These are phyloP conservation scores for Lutjanus erythropterus DNA, from an alignment of 2,113 vertebrate genomes.

Conservation along the genomic window DNA sequence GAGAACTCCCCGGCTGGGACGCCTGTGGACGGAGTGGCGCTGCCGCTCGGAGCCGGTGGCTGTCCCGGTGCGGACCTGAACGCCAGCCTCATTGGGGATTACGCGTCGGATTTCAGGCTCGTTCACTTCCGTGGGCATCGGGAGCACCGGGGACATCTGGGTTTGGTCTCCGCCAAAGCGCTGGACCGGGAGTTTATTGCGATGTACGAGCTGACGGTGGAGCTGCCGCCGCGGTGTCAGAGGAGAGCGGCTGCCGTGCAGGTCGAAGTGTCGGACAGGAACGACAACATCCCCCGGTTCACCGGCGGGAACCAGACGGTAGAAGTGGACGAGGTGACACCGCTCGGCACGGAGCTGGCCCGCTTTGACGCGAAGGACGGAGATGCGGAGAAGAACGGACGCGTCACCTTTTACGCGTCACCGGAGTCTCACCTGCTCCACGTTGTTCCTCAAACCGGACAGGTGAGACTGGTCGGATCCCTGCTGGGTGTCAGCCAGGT, in stretches of 20 bases:
- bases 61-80: constrained; percentile 60
- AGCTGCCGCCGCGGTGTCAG: constrained; percentile 64
- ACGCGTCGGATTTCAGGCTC: constrained; percentile 76
- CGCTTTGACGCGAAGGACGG: constrained; percentile 78
- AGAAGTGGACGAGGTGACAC: constrained; percentile 77
- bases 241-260: constrained; percentile 60
- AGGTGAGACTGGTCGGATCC: constrained; percentile 81
- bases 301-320: constrained; percentile 56
- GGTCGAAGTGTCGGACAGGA: constrained; percentile 82
- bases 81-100: constrained; percentile 68
- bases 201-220: constrained; percentile 76
- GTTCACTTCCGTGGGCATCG: constrained; percentile 49
- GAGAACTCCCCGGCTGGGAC: constrained; percentile 82
- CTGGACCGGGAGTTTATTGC: constrained; percentile 84
- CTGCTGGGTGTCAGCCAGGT: constrained; percentile 73
- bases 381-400: constrained; percentile 80
- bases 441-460: constrained; percentile 83
- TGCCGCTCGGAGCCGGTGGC: constrained; percentile 53
- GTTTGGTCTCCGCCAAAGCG: constrained; percentile 77
- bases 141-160: constrained; percentile 40
- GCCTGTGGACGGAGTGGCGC: constrained; percentile 70
- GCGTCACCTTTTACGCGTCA: constrained; percentile 74
- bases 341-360: constrained; percentile 77
- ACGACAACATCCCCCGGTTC: constrained; percentile 83
- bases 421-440: constrained; percentile 77